Percentiles rank a stretch among this genome's conserved stretches.
Evolutionary conservation across 2,888 invertebrate genomes (phyloP).

Genomic region (Labia minor): DNA sequence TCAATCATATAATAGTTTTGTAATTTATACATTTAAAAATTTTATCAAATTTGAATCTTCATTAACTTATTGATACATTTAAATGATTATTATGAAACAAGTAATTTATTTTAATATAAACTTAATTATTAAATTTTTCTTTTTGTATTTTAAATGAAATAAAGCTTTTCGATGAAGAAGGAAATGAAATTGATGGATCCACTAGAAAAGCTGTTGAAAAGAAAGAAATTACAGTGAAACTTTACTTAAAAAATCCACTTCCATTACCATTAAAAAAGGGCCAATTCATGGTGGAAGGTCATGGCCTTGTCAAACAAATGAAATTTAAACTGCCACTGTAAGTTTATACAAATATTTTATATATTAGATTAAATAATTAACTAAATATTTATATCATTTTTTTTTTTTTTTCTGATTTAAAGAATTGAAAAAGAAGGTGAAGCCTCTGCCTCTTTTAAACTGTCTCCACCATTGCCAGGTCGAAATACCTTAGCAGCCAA

Average conservation of each 20-base stretch:
- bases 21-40: too few species aligned
- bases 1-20: too few species aligned
- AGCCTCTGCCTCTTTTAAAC: conserved; percentile 60
- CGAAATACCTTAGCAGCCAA: conserved; percentile 75
- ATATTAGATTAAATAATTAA: too few species aligned
- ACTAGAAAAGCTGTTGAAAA: conserved; percentile 35
- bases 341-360: too few species aligned
- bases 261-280: conserved; percentile 67
- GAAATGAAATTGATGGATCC: not conserved
- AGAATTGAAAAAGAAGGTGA: conserved; percentile 52
- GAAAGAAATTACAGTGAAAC: conserved; percentile 44
- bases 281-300: conserved; percentile 70
- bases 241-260: conserved; percentile 68
- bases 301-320: conserved; percentile 62
- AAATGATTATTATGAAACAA: too few species aligned
- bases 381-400: too few species aligned
- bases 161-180: not conserved
- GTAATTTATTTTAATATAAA: too few species aligned
- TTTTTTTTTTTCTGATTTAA: conserved; percentile 37
- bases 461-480: conserved; percentile 68
- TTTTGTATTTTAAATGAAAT: too few species aligned
- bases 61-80: too few species aligned
- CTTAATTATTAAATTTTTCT: too few species aligned
- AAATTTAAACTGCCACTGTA: conserved; percentile 55
- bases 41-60: too few species aligned